These are phyloP conservation scores for Eumeta japonica DNA, from an alignment of 1,140 invertebrate species.

Conservation along the genomic window DNA sequence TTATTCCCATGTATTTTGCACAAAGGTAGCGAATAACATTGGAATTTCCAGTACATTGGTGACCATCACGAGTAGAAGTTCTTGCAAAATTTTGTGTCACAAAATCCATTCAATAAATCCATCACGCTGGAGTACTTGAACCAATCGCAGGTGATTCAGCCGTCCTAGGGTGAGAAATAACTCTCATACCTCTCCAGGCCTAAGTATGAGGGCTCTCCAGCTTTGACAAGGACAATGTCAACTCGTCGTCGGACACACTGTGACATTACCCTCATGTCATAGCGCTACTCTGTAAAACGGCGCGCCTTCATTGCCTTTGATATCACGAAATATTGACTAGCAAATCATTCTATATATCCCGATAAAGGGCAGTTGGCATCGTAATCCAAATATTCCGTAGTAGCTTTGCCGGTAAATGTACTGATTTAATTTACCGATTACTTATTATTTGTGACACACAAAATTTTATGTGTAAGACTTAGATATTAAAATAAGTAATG, in stretches of 20 bases:
- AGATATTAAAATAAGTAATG: background rate
- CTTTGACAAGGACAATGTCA: constrained; percentile 1
- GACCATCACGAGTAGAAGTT: constrained; percentile 1
- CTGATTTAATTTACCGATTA: background rate
- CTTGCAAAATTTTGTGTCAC: too few relatives aligned
- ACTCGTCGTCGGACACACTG: constrained; percentile 1
- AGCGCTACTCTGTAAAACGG: background rate
- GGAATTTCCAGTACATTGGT: background rate
- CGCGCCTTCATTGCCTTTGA: background rate
- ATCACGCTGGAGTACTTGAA: too few relatives aligned
- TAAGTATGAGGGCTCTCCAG: constrained; percentile 1
- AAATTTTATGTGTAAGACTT: background rate
- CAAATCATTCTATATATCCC: constrained; percentile 1
- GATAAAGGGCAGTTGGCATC: background rate
- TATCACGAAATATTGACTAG: background rate
- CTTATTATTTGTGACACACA: background rate
- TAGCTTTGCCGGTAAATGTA: constrained; percentile 1
- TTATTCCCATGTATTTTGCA: constrained; percentile 1
- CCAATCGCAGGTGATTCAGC: too few relatives aligned
- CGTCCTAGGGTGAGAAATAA: background rate
- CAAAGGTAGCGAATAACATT: background rate
- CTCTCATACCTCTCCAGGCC: too few relatives aligned
- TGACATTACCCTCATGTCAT: background rate
- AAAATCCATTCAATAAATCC: too few relatives aligned
- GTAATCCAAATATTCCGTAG: background rate